Evolutionary conservation across 1,140 invertebrate genomes (phyloP), one percentile per base, ranked within the genome.

Genomic region (Ptiloglossa arizonensis): DNA sequence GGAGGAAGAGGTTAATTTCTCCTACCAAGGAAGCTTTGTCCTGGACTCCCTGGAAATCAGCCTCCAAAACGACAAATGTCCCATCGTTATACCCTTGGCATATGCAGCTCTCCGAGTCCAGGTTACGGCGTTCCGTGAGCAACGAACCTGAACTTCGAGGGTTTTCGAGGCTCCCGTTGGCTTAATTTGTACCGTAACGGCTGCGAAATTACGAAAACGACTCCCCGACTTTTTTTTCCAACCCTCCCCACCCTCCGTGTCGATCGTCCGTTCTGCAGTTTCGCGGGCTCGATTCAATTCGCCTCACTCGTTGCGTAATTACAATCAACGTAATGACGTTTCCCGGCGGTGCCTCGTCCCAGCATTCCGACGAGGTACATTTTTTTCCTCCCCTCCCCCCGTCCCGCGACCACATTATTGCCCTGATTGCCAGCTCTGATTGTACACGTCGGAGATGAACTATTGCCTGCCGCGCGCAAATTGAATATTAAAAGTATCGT

Each of bases 261-360:
- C 50, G 50, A 9, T n/a, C n/a, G n/a, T 17, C 4, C 17, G 19
- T 32, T 5, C 52, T 57, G 13, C 27, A 24, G 38, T 27, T 44
- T 8, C 2, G 35, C 54, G 44, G n/a, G 48, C n/a, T 22, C 73
- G 63, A 75, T 76, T 73, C 78, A 73, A 84, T 85, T 78, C 59
- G 60, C 74, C 66, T 75, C 60, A 54, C 69, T 68, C 54, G 54
- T 63, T 75, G 73, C 57, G 57, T 82, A 82, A 87, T 87, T 87
- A 85, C 77, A 87, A 87, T 87, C 86, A 87, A 59, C 82, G 77
- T 83, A 85, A 87, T 70, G 60, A 81, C 80, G 81, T 81, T 87
- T 86, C 78, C 72, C 60, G 38, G 56, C 11, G 56, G 41, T 29
- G 48, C 56, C 64, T 67, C 46, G 57, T 48, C 59, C 52, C 63